Percentiles rank a stretch among this genome's conserved stretches.
Conservation (phyloP, 2,888 invertebrate species). For the Spodoptera littoralis region DNA sequence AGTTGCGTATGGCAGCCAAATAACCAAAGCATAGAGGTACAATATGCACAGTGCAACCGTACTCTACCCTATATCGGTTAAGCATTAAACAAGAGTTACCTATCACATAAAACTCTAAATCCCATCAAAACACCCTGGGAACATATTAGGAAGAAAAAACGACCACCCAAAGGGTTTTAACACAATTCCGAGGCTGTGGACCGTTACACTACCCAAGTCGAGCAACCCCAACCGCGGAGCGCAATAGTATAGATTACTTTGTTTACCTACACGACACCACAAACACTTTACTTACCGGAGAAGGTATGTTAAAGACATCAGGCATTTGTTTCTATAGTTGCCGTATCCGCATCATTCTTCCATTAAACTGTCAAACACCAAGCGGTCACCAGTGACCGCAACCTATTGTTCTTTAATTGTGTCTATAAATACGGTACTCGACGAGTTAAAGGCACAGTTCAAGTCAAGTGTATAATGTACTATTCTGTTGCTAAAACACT, state of each 20-base stretch:
- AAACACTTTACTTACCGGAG: constrained; percentile 22
- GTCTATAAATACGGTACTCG: no score
- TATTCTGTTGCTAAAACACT: neutral
- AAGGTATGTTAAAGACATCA: constrained; percentile 10
- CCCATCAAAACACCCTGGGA: constrained; percentile 46
- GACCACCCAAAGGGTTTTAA: constrained; percentile 57
- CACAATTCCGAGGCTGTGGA: constrained; percentile 54
- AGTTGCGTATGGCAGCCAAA: no score
- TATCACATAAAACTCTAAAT: constrained; percentile 32
- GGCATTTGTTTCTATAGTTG: constrained; percentile 10
- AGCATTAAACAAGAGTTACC: no score
- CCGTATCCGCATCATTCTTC: neutral
- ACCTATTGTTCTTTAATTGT: no score
- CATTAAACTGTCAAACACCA: no score
- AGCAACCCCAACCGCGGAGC: constrained; percentile 41
- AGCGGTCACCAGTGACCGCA: no score
- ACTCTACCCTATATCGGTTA: no score
- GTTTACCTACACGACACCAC: constrained; percentile 43
- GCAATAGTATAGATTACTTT: constrained; percentile 40
- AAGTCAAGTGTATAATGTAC: no score
- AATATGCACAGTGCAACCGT: no score
- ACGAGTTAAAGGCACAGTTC: neutral
- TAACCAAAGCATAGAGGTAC: no score
- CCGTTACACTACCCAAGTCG: constrained; percentile 55
- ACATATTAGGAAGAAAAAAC: constrained; percentile 53